Evolutionary conservation across 2,888 invertebrate species (phyloP).

Genomic region (Petrophora chlorosata): DNA sequence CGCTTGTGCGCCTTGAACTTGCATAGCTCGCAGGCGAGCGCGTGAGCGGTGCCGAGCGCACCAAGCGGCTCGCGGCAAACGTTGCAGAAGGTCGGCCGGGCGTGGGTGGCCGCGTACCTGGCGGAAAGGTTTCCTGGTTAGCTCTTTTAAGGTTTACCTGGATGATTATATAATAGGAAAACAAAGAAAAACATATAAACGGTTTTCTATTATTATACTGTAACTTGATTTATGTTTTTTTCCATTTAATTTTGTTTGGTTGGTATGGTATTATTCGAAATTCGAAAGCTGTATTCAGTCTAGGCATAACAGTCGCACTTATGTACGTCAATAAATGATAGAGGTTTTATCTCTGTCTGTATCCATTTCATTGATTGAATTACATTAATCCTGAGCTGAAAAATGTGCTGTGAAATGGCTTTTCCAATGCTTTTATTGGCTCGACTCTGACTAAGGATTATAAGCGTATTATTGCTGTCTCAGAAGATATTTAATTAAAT

Average conservation of each 20-base stretch:
- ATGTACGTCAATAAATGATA: no score
- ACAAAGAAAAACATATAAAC: neutral
- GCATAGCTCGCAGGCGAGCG: constrained; percentile 98
- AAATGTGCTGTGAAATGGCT: no score
- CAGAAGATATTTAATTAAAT: neutral
- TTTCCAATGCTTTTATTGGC: neutral
- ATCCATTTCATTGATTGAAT: no score
- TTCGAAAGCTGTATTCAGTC: no score
- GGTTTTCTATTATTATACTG: no score
- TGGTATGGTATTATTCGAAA: no score
- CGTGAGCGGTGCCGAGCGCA: constrained; percentile 96
- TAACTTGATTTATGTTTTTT: no score
- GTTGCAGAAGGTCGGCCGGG: constrained; percentile 98
- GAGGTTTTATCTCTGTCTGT: no score
- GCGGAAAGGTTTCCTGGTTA: neutral
- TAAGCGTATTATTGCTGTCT: constrained; percentile 1
- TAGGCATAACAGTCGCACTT: no score
- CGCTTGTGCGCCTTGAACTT: constrained; percentile 98
- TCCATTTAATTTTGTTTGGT: no score
- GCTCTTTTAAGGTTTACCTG: neutral
- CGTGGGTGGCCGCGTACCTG: constrained; percentile 95
- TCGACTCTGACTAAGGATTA: neutral
- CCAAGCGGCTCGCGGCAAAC: constrained; percentile 96
- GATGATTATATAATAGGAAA: neutral
- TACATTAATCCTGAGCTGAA: neutral